Evolutionary conservation across 2,113 vertebrate genomes (phyloP).

Genomic region (Anthoscopus minutus): DNA sequence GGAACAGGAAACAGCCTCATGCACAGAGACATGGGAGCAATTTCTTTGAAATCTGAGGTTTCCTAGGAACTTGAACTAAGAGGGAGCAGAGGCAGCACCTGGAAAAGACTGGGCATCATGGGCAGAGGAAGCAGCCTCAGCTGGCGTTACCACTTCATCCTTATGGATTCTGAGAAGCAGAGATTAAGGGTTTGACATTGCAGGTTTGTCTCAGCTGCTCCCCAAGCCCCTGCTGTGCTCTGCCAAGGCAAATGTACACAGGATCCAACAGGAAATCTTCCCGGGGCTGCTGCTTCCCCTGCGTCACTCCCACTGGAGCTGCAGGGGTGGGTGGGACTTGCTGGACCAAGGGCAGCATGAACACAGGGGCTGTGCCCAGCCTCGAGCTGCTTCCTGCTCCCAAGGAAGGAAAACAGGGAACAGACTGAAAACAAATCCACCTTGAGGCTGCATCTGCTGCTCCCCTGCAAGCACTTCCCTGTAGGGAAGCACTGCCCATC

Average conservation of each 20-base stretch:
- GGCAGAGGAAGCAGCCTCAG: neutral
- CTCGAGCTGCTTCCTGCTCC: neutral
- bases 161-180: neutral
- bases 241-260: neutral
- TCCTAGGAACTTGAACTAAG: neutral
- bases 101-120: neutral
- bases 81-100: neutral
- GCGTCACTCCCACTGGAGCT: neutral
- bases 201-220: neutral
- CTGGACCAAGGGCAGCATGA: neutral
- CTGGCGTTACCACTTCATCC: neutral
- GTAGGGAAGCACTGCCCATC: neutral
- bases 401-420: neutral
- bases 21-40: rapidly evolving
- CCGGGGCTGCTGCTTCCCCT: neutral
- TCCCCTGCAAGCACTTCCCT: neutral
- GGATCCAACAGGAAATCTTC: conserved; percentile 39
- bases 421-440: neutral
- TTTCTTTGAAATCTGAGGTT: neutral
- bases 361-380: neutral
- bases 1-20: neutral
- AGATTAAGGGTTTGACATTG: neutral
- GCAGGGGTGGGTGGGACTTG: neutral
- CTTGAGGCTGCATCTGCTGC: neutral
- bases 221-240: neutral